phyloP scores from a whole-genome alignment of 1,140 invertebrate genomes.

The Drosophila ohnishii region DNA sequence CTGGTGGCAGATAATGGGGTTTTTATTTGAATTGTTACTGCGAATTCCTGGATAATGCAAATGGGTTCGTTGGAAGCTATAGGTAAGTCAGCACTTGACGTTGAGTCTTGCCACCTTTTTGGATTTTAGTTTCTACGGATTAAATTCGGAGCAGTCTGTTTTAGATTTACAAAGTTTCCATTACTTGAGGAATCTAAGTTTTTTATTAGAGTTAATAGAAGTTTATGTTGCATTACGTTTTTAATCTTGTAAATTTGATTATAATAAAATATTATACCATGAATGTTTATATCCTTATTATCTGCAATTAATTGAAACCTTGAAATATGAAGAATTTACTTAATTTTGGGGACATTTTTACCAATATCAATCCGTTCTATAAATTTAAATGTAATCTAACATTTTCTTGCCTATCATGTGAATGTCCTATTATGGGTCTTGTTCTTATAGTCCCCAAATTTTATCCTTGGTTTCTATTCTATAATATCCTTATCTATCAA shows the following conservation, averaged over 20 bases:
- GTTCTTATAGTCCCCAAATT: no score
- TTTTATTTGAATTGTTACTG: conserved; percentile 31
- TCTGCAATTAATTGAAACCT: background rate
- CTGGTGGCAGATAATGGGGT: conserved; percentile 21
- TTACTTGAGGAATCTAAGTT: background rate
- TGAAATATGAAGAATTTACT: no score
- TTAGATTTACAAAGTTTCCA: background rate
- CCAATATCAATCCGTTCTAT: background rate
- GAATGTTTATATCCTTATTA: no score
- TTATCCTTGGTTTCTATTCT: background rate
- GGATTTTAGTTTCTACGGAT: background rate
- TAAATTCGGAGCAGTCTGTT: background rate
- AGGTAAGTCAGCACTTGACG: conserved; percentile 20
- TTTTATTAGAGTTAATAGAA: no score
- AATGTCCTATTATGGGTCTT: background rate
- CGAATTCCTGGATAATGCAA: conserved; percentile 28
- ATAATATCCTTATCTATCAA: background rate
- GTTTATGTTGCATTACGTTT: background rate
- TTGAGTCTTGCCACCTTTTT: conserved; percentile 16
- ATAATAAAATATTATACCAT: background rate
- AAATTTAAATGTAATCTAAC: background rate
- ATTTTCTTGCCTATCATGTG: no score
- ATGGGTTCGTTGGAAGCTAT: conserved; percentile 25
- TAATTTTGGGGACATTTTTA: background rate
- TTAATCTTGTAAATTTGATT: background rate